Base-by-base conservation (phyloP, 2,113 vertebrate genomes). In the Myotis brandtii region DNA sequence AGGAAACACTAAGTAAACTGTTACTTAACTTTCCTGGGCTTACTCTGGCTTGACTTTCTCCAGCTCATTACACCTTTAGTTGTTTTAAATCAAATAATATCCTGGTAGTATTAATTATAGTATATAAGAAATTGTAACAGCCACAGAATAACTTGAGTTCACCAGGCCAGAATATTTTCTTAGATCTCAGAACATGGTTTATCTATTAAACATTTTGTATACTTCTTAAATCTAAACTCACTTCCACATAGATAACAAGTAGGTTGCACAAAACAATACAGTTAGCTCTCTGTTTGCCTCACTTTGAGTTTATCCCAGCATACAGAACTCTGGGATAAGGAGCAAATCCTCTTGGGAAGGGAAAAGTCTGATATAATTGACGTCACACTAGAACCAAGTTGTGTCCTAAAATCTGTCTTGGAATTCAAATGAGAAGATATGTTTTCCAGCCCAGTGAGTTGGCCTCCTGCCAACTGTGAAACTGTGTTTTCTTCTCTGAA, bases 91-190 rank as follows among this genome's bases (percentile, higher is more conserved):
- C 17, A 89, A 64, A 46, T 72, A 77, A 3, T 23, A 82, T 88
- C 13, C 88, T 82, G 40, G 46, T 70, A 40, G 3, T 56, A 66
- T 48, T 59, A 46, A 11, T 56, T 56, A 56, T 9, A 43, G 14
- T 56, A 48, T 50, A 52, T 32, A 81, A 85, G 37, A 79, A 76
- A 62, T 86, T 93, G n/a, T 64, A 64, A 54, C 14, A 72, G 20
- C 23, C 54, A 34, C 34, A 86, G 40, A 91, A 48, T 88, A 94
- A 81, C 25, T 40, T 81, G 48, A 96, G 64, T 86, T 87, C 11
- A 76, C 32, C 32, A 11, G 11, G 0, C 3, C 18, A 86, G 64
- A 87, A 37, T 69, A 3, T 70, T 77, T 93, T 48, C 73, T 56
- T 70, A 9, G 43, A 64, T 92, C 43, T 84, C 34, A 89, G 37